phyloP scores from a whole-genome alignment of 2,888 invertebrate genomes.

The Microdon myrmicae region DNA sequence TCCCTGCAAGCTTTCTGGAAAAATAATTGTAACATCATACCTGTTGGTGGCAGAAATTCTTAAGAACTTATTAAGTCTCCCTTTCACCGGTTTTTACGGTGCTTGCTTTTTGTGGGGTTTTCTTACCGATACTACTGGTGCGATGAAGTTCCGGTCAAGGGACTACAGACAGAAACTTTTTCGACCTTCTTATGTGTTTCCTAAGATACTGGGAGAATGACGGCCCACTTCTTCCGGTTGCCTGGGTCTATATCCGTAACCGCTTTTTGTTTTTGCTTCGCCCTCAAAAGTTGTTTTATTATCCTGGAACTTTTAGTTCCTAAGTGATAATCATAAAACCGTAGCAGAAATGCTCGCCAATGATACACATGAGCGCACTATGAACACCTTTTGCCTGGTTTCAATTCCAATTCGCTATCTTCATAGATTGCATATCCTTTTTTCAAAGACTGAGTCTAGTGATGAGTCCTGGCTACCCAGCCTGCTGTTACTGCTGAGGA shows the following conservation, averaged over 20 bases:
- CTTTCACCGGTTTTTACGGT: too few relatives aligned
- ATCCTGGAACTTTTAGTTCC: conserved; percentile 29
- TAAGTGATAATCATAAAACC: conserved; percentile 38
- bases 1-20: too few relatives aligned
- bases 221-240: too few relatives aligned
- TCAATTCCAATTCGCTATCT: not conserved
- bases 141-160: too few relatives aligned
- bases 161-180: too few relatives aligned
- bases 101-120: too few relatives aligned
- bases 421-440: conserved; percentile 3
- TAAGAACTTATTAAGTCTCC: too few relatives aligned
- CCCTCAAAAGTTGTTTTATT: conserved; percentile 37
- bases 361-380: not conserved
- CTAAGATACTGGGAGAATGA: conserved; percentile 5
- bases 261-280: not conserved
- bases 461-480: conserved; percentile 2
- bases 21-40: too few relatives aligned
- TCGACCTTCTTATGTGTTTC: conserved; percentile 22
- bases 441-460: conserved; percentile 20
- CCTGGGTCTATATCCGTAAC: accelerated
- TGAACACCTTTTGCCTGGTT: conserved; percentile 3
- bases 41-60: too few relatives aligned
- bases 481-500: conserved; percentile 17
- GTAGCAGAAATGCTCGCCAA: conserved; percentile 17
- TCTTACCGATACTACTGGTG: too few relatives aligned